Evolutionary conservation across 2,888 invertebrate genomes (phyloP).

Genomic region (Melanotus villosus): DNA sequence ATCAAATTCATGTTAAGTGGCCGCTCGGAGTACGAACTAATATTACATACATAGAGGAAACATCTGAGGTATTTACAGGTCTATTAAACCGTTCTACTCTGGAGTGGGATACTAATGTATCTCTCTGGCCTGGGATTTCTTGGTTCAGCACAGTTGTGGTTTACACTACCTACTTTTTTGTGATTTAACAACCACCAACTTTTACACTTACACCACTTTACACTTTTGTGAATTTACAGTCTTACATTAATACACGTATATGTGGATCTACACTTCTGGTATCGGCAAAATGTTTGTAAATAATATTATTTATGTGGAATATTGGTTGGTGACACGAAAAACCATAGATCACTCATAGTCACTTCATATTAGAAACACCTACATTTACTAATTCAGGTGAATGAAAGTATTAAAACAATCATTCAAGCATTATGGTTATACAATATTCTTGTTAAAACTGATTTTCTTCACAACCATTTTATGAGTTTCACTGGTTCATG

Average conservation of each 20-base stretch:
- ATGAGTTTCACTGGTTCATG: too few relatives aligned
- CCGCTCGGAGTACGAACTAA: slow-evolving; percentile 96
- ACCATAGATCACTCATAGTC: not conserved
- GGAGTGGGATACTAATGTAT: slow-evolving; percentile 63
- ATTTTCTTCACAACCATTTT: too few relatives aligned
- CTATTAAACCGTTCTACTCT: slow-evolving; percentile 46
- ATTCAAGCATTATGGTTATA: too few relatives aligned
- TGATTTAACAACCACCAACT: slow-evolving; percentile 40
- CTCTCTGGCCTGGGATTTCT: slow-evolving; percentile 60
- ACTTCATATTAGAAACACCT: slow-evolving; percentile 4
- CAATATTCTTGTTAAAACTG: too few relatives aligned
- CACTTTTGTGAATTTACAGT: slow-evolving; percentile 18
- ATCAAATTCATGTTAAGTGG: slow-evolving; percentile 97
- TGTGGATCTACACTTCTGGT: slow-evolving; percentile 22
- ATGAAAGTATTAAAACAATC: slow-evolving; percentile 10
- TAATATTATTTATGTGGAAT: not conserved
- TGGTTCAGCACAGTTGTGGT: slow-evolving; percentile 42
- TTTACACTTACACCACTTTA: slow-evolving; percentile 23
- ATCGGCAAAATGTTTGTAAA: slow-evolving; percentile 6
- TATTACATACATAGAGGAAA: slow-evolving; percentile 93
- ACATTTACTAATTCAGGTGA: slow-evolving; percentile 23
- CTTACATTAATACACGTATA: slow-evolving; percentile 21
- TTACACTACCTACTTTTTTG: slow-evolving; percentile 42
- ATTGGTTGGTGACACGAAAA: not conserved
- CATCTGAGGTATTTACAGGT: slow-evolving; percentile 82